Conservation (phyloP, 2,113 vertebrate species). For the Pithys albifrons region DNA sequence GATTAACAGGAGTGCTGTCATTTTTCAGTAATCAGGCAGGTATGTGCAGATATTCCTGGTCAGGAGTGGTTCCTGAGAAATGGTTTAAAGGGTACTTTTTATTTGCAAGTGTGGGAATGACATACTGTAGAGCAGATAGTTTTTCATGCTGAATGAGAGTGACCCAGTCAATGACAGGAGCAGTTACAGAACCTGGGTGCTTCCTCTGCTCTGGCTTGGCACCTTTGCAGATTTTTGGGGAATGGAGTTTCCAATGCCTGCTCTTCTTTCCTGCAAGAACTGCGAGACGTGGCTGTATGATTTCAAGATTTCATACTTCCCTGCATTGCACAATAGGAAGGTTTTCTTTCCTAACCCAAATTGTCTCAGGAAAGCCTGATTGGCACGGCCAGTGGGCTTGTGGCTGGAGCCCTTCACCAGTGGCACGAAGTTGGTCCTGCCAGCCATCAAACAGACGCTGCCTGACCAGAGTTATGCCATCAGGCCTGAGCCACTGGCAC, state of each 20-base stretch:
- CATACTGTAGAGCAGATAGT: neutral
- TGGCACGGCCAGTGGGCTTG: rapidly evolving
- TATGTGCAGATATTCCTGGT: neutral
- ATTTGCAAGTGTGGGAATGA: neutral
- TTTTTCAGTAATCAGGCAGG: neutral
- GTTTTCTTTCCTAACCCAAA: neutral
- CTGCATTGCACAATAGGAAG: neutral
- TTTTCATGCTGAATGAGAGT: neutral
- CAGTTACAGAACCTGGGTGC: neutral
- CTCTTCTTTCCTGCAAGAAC: rapidly evolving
- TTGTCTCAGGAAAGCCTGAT: rapidly evolving
- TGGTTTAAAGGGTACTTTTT: neutral
- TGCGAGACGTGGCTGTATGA: rapidly evolving
- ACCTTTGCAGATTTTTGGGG: neutral
- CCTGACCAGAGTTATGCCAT: rapidly evolving
- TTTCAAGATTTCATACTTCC: neutral
- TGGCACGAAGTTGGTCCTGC: rapidly evolving
- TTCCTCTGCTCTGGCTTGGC: neutral
- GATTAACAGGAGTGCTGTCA: neutral
- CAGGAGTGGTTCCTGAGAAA: neutral
- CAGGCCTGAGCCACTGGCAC: neutral
- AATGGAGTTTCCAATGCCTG: neutral
- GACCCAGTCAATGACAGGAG: neutral
- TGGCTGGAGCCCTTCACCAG: neutral
- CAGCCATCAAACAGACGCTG: rapidly evolving